phyloP scores from a whole-genome alignment of 2,797 vertebrate species.

The Steatocranus sp. region DNA sequence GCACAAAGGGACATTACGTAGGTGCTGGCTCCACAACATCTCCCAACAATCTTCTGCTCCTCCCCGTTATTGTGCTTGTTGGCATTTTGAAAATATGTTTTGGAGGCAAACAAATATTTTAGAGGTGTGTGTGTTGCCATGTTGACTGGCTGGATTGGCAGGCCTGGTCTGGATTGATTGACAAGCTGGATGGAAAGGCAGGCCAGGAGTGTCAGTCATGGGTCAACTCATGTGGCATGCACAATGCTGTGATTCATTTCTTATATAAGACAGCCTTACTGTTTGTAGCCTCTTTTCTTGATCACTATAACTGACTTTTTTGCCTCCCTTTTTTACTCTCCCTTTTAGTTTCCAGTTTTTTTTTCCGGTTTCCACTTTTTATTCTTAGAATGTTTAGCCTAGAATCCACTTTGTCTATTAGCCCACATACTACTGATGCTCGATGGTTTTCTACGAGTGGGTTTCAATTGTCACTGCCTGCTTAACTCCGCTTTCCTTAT shows the following conservation, averaged over 20 bases:
- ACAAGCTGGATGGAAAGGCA: background rate
- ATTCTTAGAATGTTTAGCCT: background rate
- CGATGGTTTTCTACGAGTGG: background rate
- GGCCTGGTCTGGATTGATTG: background rate
- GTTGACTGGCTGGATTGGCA: background rate
- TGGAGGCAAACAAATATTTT: background rate
- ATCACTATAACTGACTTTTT: background rate
- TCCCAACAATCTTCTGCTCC: background rate
- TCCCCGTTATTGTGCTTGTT: background rate
- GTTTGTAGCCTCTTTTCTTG: background rate
- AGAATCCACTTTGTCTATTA: background rate
- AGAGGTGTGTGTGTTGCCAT: background rate
- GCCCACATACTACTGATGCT: background rate
- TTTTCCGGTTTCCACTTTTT: background rate
- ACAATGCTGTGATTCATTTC: background rate
- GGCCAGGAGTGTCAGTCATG: background rate
- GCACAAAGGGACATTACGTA: background rate
- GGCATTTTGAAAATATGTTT: background rate
- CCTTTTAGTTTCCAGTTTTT: background rate
- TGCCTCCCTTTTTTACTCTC: fast-evolving
- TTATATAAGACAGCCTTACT: background rate
- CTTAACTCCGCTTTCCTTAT: background rate
- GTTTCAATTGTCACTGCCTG: background rate
- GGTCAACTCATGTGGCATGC: background rate
- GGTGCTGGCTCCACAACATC: background rate